Conservation (phyloP, 1,140 invertebrate genomes). For the Harpegnathos saltator region DNA sequence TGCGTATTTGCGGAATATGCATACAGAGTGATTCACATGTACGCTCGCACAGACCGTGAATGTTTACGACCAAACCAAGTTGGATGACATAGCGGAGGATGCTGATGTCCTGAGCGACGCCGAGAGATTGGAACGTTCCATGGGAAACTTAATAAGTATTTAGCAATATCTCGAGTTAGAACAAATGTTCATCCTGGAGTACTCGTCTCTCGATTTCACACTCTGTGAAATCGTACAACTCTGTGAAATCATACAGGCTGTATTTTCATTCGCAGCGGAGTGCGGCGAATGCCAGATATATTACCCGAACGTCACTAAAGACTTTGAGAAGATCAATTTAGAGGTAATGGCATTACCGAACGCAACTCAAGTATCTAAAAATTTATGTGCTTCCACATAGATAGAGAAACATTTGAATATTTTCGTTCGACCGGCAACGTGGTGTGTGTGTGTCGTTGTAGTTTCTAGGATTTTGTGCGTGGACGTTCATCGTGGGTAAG, state of each 20-base stretch:
- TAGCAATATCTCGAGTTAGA: neutral
- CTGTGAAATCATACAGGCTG: neutral
- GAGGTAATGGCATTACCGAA: conserved; percentile 76
- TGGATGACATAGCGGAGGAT: conserved; percentile 75
- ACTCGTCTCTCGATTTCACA: neutral
- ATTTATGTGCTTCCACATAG: neutral
- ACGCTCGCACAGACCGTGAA: conserved; percentile 69
- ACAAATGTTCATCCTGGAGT: neutral
- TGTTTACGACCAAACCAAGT: conserved; percentile 77
- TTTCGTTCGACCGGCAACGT: neutral
- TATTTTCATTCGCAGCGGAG: conserved; percentile 47
- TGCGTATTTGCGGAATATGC: neutral
- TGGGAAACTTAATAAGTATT: conserved; percentile 83
- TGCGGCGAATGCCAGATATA: conserved; percentile 82
- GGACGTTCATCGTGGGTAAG: conserved; percentile 86
- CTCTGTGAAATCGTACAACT: conserved; percentile 18
- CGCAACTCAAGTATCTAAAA: neutral
- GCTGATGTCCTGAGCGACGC: conserved; percentile 83
- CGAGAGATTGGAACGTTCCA: conserved; percentile 83
- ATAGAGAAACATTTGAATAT: neutral
- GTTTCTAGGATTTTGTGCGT: conserved; percentile 90
- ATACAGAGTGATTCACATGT: neutral
- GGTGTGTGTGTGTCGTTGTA: conserved; percentile 79
- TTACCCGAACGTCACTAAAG: conserved; percentile 79
- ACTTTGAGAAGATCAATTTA: conserved; percentile 84